Conservation (phyloP, 2,888 invertebrate genomes). For the Loripinus fragilis region DNA sequence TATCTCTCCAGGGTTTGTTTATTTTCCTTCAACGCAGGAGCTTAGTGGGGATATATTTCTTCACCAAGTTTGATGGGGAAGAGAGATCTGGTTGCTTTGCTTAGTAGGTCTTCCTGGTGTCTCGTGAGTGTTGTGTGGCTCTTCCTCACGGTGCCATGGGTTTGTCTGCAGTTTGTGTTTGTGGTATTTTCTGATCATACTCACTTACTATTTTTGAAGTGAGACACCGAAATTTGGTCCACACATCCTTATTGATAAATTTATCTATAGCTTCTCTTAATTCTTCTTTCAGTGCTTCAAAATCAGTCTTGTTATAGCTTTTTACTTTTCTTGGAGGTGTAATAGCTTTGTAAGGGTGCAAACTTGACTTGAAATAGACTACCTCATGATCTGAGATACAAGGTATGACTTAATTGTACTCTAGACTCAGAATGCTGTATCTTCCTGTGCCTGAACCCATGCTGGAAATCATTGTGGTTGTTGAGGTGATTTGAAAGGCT, state of each 20-base stretch:
- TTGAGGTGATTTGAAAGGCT: too few species aligned
- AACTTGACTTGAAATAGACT: conserved; percentile 34
- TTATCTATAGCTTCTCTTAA: background rate
- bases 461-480: too few species aligned
- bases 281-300: conserved; percentile 6
- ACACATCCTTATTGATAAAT: background rate
- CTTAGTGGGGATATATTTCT: background rate
- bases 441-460: too few species aligned
- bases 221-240: background rate
- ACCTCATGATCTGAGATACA: conserved; percentile 35
- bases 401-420: conserved; percentile 34
- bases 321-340: conserved; percentile 3
- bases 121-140: too few species aligned
- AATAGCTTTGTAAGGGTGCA: background rate
- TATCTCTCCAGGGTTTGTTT: background rate
- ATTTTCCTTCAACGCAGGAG: background rate
- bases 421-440: too few species aligned
- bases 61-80: too few species aligned
- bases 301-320: conserved; percentile 28
- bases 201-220: background rate
- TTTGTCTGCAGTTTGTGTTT: too few species aligned
- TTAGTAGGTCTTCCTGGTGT: too few species aligned
- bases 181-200: too few species aligned
- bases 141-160: too few species aligned
- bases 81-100: too few species aligned